These are phyloP conservation scores for Melinaea menophilus DNA, from an alignment of 2,888 invertebrate species.

Conservation along the genomic window DNA sequence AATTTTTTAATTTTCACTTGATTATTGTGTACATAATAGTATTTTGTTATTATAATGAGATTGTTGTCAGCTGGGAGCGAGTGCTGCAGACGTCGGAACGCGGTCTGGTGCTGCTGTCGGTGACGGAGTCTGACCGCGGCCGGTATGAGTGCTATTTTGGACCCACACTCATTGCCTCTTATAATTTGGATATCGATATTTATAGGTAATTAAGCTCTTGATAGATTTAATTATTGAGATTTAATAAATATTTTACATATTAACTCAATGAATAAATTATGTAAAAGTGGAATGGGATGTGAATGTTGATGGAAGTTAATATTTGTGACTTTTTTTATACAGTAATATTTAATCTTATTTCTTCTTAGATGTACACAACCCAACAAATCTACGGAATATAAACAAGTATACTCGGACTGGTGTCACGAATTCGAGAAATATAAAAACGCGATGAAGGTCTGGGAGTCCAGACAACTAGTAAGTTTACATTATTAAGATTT, in stretches of 20 bases:
- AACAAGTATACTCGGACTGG: slow-evolving; percentile 84
- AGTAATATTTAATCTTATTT: slow-evolving; percentile 17
- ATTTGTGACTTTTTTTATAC: neutral
- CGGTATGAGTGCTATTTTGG: slow-evolving; percentile 79
- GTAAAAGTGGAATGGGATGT: too few relatives aligned
- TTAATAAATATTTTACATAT: neutral
- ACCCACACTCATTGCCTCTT: slow-evolving; percentile 75
- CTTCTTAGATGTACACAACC: slow-evolving; percentile 75
- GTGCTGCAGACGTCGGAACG: slow-evolving; percentile 79
- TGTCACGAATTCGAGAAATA: slow-evolving; percentile 85
- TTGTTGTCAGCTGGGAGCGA: slow-evolving; percentile 70
- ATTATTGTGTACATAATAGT: too few relatives aligned
- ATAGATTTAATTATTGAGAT: neutral
- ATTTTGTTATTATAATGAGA: slow-evolving; percentile 21
- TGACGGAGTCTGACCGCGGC: slow-evolving; percentile 78
- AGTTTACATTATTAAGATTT: slow-evolving; percentile 34
- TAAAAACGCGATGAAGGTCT: slow-evolving; percentile 81
- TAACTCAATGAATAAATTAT: neutral
- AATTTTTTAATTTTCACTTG: neutral
- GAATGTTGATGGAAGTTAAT: too few relatives aligned
- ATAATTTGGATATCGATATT: slow-evolving; percentile 79
- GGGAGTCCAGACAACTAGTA: slow-evolving; percentile 81
- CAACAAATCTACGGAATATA: slow-evolving; percentile 77
- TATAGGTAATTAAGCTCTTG: slow-evolving; percentile 56
- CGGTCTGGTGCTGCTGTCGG: slow-evolving; percentile 78